A percentile compares a stretch with the other conserved stretches of the same genome.
phyloP scores from a whole-genome alignment of 2,797 vertebrate species.

The Moxostoma hubbsi region DNA sequence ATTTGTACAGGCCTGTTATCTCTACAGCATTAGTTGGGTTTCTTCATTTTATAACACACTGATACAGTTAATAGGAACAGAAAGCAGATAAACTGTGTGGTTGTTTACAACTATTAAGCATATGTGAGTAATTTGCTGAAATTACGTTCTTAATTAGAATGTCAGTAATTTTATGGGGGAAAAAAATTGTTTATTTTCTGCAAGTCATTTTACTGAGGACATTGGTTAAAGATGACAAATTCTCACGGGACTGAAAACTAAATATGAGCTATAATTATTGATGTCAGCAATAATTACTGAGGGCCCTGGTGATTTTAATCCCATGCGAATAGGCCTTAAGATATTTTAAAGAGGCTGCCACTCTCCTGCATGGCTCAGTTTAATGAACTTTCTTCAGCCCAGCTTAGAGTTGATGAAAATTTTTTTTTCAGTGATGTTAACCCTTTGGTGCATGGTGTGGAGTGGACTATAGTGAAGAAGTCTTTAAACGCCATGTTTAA shows the following conservation, averaged over 20 bases:
- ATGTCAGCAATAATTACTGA: slow-evolving; percentile 38
- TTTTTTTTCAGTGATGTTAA: slow-evolving; percentile 8
- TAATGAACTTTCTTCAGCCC: background rate
- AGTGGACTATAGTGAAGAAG: too few relatives aligned
- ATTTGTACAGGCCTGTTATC: slow-evolving; percentile 28
- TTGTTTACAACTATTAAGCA: slow-evolving; percentile 20
- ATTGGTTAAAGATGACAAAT: slow-evolving; percentile 23
- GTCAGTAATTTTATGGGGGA: background rate
- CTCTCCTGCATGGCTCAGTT: background rate
- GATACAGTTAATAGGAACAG: slow-evolving; percentile 9
- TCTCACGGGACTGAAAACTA: background rate
- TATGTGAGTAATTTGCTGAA: slow-evolving; percentile 20
- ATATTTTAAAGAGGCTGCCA: background rate
- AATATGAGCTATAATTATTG: slow-evolving; percentile 7
- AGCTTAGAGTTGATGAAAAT: background rate
- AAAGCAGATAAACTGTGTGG: slow-evolving; percentile 4
- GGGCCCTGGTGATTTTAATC: slow-evolving; percentile 21
- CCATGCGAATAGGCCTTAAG: background rate
- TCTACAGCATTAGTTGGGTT: background rate
- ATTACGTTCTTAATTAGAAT: slow-evolving; percentile 14
- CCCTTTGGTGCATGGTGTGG: too few relatives aligned
- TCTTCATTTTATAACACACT: slow-evolving; percentile 16
- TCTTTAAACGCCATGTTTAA: too few relatives aligned
- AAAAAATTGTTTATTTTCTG: background rate
- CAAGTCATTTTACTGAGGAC: background rate